Evolutionary conservation across 2,113 vertebrate species (phyloP), one percentile per base, ranked within the genome.

Genomic region (Silurus asotus): DNA sequence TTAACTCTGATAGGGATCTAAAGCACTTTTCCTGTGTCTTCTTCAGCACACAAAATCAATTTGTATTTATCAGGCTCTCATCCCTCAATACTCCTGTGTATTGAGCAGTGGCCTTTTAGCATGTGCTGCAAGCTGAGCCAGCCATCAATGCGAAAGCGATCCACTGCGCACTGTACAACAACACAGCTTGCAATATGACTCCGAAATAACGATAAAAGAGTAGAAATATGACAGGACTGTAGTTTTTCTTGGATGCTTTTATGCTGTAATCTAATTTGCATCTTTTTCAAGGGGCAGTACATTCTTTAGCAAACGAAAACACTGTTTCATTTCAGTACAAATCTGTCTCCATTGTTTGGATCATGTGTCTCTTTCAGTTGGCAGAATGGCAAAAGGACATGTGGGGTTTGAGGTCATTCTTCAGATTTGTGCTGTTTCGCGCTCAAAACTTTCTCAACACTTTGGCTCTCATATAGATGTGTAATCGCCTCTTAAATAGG

Each of bases 11-110:
- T 87, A 84, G 82, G 70, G 91, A 91, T 93, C 91, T 92, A 82
- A 88, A 87, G 87, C 92, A 91, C 91, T 92, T 91, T 93, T 82
- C 83, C 81, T 59, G 62, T 74, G 70, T 91, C 87, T 90, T 90
- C 89, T 87, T 78, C 84, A 67, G 82, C 88, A 72, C 88, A 87
- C 84, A 87, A 90, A 92, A 93, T 93, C 92, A 92, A 91, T 91
- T 87, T 82, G 86, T 89, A 90, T 93, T 92, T 90, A 89, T 89
- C 89, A 77, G 85, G 88, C 89, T 87, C 87, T 89, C 87, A 86
- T 92, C 91, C 87, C 91, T 90, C 11, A 9, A 23, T 25, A 62
- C 19, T 84, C 48, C 67, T 61, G 53, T 85, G 67, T 88, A 84
- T 86, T 89, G 88, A 91, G 85, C 87, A 58, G 79, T 48, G 62